Conservation (phyloP, 2,797 vertebrate genomes). For the Microhierax caerulescens region DNA sequence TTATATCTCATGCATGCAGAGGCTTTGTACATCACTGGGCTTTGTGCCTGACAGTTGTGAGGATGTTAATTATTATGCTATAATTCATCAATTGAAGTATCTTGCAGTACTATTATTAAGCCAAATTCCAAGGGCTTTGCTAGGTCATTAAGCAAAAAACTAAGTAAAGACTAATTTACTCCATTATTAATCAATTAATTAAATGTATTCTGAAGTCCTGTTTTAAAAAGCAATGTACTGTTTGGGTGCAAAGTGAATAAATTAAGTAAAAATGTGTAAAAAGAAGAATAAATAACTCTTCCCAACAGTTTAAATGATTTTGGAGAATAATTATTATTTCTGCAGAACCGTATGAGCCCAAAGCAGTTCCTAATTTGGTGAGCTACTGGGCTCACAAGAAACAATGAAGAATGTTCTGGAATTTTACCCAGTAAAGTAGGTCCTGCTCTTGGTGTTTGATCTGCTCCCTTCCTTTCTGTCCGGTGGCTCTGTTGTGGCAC, state of each 20-base stretch:
- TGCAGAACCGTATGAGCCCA: not conserved
- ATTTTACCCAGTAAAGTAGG: not conserved
- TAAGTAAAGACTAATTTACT: constrained; percentile 21
- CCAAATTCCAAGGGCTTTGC: not conserved
- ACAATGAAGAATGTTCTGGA: not conserved
- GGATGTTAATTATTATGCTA: constrained; percentile 51
- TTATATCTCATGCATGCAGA: not conserved
- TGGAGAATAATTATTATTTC: not conserved
- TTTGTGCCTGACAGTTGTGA: constrained; percentile 44
- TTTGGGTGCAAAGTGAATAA: not conserved
- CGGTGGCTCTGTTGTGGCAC: not conserved
- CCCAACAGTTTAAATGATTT: not conserved
- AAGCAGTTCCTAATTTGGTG: not conserved
- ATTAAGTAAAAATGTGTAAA: not conserved
- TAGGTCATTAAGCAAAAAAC: constrained; percentile 43
- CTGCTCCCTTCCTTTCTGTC: not conserved
- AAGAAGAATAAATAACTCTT: not conserved
- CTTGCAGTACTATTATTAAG: constrained; percentile 31
- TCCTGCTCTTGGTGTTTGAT: not conserved
- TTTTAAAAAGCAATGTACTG: not conserved
- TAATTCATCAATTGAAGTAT: constrained; percentile 46
- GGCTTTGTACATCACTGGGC: constrained; percentile 19
- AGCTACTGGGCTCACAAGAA: not conserved
- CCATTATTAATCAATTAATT: not conserved
- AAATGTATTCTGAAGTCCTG: not conserved